A percentile compares a stretch with the other conserved stretches of the same genome.
Evolutionary conservation across 2,797 vertebrate species (phyloP).

Genomic region (Pipistrellus nathusii): DNA sequence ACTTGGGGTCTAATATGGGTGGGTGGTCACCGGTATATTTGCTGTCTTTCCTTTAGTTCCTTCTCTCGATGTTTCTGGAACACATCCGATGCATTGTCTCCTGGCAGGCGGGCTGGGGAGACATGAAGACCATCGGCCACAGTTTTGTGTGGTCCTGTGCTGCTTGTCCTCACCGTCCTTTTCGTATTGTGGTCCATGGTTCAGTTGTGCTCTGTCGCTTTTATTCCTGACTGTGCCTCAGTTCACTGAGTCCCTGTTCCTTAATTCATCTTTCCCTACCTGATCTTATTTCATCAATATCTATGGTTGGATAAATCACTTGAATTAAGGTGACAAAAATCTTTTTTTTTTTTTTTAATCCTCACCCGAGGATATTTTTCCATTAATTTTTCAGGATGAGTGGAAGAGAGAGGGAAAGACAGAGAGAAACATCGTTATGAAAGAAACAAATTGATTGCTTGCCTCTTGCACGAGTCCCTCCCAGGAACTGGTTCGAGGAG

Average conservation of each 20-base stretch:
- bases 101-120: slow-evolving; percentile 73
- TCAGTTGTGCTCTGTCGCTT: neutral
- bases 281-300: slow-evolving; percentile 9
- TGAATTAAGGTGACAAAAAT: slow-evolving; percentile 23
- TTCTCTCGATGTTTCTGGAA: slow-evolving; percentile 79
- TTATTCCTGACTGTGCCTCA: neutral
- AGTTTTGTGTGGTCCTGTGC: neutral
- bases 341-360: too few relatives aligned
- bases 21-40: slow-evolving; percentile 66
- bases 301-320: neutral
- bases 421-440: too few relatives aligned
- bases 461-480: too few relatives aligned
- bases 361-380: too few relatives aligned
- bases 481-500: too few relatives aligned
- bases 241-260: neutral
- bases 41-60: slow-evolving; percentile 76
- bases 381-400: too few relatives aligned
- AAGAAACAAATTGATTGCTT: too few relatives aligned
- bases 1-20: neutral
- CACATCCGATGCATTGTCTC: slow-evolving; percentile 59
- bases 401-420: too few relatives aligned
- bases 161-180: neutral
- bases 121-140: neutral
- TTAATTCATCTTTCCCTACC: neutral
- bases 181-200: neutral